Evolutionary conservation across 2,888 invertebrate genomes (phyloP).

Genomic region (Apocheima hispidaria): DNA sequence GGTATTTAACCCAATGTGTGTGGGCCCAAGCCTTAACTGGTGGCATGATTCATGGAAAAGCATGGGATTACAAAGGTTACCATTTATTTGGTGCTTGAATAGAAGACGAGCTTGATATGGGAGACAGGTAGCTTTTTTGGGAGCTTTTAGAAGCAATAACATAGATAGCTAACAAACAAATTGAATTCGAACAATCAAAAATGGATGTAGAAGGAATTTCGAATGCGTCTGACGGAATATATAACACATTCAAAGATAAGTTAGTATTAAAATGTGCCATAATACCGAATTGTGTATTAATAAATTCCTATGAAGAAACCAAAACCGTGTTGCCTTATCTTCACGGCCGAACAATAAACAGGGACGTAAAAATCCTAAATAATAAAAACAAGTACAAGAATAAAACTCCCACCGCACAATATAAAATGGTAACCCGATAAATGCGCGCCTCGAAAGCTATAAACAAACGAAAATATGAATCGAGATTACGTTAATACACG

Average conservation of each 20-base stretch:
- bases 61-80: slow-evolving; percentile 65
- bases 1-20: slow-evolving; percentile 81
- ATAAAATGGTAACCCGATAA: slow-evolving; percentile 66
- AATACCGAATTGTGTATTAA: slow-evolving; percentile 30
- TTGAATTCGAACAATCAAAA: slow-evolving; percentile 12
- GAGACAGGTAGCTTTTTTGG: slow-evolving; percentile 33
- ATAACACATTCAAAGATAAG: slow-evolving; percentile 24
- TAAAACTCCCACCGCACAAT: slow-evolving; percentile 57
- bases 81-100: slow-evolving; percentile 55
- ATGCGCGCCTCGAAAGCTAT: slow-evolving; percentile 59
- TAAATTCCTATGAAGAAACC: slow-evolving; percentile 41
- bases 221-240: slow-evolving; percentile 11
- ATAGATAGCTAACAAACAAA: slow-evolving; percentile 19
- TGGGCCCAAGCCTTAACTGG: slow-evolving; percentile 73
- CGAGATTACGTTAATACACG: slow-evolving; percentile 67
- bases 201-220: slow-evolving; percentile 20
- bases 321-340: slow-evolving; percentile 49
- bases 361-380: slow-evolving; percentile 39
- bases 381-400: slow-evolving; percentile 47
- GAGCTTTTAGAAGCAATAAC: slow-evolving; percentile 20
- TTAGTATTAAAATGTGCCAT: slow-evolving; percentile 20
- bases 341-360: slow-evolving; percentile 47
- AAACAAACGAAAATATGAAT: slow-evolving; percentile 78
- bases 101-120: slow-evolving; percentile 33
- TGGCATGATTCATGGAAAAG: slow-evolving; percentile 71